Percentiles rank a stretch among this genome's conserved stretches.
phyloP scores from a whole-genome alignment of 2,113 vertebrate species.

The Oryzias woworae region DNA sequence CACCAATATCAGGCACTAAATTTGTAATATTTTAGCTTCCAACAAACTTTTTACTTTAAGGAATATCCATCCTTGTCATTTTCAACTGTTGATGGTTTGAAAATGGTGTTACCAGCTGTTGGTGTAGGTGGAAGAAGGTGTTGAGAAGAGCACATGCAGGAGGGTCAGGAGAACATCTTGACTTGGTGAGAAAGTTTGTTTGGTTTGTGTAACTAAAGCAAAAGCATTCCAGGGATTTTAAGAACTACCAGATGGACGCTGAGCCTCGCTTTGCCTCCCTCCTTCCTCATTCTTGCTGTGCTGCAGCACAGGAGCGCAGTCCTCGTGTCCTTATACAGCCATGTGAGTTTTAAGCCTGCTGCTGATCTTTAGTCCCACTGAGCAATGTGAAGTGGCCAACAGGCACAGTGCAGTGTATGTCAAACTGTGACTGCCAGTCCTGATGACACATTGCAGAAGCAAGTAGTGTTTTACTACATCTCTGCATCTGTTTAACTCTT shows the following conservation, averaged over 20 bases:
- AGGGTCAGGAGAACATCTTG: constrained; percentile 49
- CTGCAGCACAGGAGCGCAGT: constrained; percentile 47
- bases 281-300: constrained; percentile 42
- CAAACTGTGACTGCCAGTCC: constrained; percentile 18
- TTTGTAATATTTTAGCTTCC: constrained; percentile 7
- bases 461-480: constrained; percentile 51
- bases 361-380: constrained; percentile 43
- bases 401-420: constrained; percentile 23
- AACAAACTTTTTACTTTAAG: not conserved
- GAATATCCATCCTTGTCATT: not conserved
- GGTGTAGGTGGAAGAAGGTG: constrained; percentile 31
- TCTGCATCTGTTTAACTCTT: constrained; percentile 11
- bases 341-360: constrained; percentile 66
- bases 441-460: constrained; percentile 29
- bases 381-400: constrained; percentile 29
- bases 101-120: constrained; percentile 17
- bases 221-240: constrained; percentile 86
- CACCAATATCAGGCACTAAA: constrained; percentile 19
- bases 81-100: constrained; percentile 18
- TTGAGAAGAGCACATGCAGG: constrained; percentile 38
- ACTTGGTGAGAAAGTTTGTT: constrained; percentile 78
- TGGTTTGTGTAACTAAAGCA: constrained; percentile 86
- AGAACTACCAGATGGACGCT: constrained; percentile 83
- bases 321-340: constrained; percentile 83
- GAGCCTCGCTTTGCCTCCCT: constrained; percentile 48